Base-by-base conservation (phyloP, 1,140 invertebrate species). In the Drosophila yakuba region DNA sequence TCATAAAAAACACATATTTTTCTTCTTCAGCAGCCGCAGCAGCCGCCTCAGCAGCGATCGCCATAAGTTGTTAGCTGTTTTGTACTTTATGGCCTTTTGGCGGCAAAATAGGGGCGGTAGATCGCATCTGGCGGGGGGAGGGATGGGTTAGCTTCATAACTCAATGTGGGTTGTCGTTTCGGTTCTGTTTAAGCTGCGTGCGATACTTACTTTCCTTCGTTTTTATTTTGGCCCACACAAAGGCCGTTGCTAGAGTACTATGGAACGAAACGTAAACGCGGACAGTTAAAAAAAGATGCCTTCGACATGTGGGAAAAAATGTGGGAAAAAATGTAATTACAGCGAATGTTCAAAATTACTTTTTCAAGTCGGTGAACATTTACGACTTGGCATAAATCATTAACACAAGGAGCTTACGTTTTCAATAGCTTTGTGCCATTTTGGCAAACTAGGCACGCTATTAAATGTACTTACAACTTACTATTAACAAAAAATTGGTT, bases 41-140 rank as follows among this genome's bases (percentile, higher is more conserved):
- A 76, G 63, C 74, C 45, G 75, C 73, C 54, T 78, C 79, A 68
- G 78, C 59, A 54, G 74, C 56, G 60, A 80, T 79, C 71, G 68
- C 75, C 74, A 73, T 78, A 84, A 83, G 81, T 85, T 85, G 81
- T 85, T 84, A 81, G 82, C 78, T 86, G 82, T 71, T 86, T 80
- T 77, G 78, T 86, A 81, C 74, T 85, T 85, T 85, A 85, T 88
- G 83, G 78, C 64, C 57, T 74, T 74, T 63, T 59, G 61, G 72
- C 41, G 55, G 59, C 20, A 36, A 66, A 75, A 75, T 64, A 75
- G 73, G 39, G 62, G 73, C 39, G 38, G 28, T 17, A 15, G 39
- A 15, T 15, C 15, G 14, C 59, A 39, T 20, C 36, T 55, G 44
- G 48, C 43, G 51, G n/a, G n/a, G n/a, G 2, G n/a, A 44, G 15